Conservation (phyloP, 2,888 invertebrate species). For the Rhagonycha fulva region DNA sequence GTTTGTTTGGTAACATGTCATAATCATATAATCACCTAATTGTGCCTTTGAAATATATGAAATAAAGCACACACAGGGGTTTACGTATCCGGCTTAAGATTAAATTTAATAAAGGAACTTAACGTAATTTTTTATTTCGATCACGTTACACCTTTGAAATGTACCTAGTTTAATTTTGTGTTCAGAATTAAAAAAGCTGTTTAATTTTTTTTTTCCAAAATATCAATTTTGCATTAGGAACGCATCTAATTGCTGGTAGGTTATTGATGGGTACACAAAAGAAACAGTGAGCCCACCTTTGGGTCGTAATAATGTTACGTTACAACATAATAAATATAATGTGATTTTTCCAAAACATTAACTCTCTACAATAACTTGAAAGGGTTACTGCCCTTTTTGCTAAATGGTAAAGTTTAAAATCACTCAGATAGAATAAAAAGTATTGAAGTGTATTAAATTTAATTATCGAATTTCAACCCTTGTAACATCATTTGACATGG, state of each 20-base stretch:
- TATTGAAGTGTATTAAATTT: slow-evolving; percentile 36
- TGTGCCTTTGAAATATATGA: neutral
- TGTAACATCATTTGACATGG: slow-evolving; percentile 2
- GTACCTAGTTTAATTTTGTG: neutral
- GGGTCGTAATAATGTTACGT: slow-evolving; percentile 38
- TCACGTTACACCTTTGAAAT: neutral
- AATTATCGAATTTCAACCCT: slow-evolving; percentile 31
- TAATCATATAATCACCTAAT: slow-evolving; percentile 9
- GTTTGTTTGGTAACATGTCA: slow-evolving; percentile 10
- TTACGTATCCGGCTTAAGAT: slow-evolving; percentile 1
- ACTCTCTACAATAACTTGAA: slow-evolving; percentile 47
- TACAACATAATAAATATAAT: slow-evolving; percentile 53
- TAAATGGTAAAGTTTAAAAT: slow-evolving; percentile 37
- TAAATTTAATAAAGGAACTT: neutral
- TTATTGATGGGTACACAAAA: neutral
- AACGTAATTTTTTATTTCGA: neutral
- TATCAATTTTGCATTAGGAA: neutral
- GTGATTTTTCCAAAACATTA: slow-evolving; percentile 56
- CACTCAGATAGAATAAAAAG: slow-evolving; percentile 36
- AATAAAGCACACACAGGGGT: neutral
- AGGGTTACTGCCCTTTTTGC: slow-evolving; percentile 52
- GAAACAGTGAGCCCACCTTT: slow-evolving; percentile 13
- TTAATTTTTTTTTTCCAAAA: neutral
- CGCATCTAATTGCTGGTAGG: neutral
- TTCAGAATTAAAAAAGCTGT: neutral